A percentile compares a stretch with the other conserved stretches of the same genome.
phyloP scores from a whole-genome alignment of 2,888 invertebrate species.

The Oasisia sp. region DNA sequence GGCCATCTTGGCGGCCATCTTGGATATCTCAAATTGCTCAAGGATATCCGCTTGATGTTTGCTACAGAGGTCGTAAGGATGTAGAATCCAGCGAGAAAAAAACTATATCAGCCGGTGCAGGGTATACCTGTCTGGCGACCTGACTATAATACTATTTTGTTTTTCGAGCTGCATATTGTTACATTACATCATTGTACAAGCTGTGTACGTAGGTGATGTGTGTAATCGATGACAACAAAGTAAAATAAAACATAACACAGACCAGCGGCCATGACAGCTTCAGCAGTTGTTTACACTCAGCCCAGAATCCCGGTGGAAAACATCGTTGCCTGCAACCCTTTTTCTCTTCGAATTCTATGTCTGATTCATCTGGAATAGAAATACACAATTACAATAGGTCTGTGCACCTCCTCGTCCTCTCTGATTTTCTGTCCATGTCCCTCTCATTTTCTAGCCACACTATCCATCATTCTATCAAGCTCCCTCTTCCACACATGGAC shows the following conservation, averaged over 20 bases:
- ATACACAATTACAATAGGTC: neutral
- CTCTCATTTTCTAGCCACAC: neutral
- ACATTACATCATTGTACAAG: too few species aligned
- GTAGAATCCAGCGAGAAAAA: too few species aligned
- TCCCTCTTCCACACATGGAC: neutral
- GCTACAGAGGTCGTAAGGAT: too few species aligned
- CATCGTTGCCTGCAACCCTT: constrained; percentile 22
- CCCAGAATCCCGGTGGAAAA: constrained; percentile 40
- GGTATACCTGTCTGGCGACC: too few species aligned
- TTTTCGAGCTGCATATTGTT: too few species aligned
- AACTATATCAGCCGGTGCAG: too few species aligned
- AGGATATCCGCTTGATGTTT: too few species aligned
- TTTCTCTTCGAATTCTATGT: neutral
- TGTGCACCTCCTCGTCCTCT: neutral
- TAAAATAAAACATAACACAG: neutral
- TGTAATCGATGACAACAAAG: neutral
- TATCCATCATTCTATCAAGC: neutral
- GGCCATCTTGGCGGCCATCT: too few species aligned
- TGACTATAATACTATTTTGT: too few species aligned
- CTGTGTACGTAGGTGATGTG: too few species aligned
- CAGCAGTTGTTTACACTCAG: constrained; percentile 40
- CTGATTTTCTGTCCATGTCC: neutral
- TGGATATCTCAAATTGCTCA: too few species aligned
- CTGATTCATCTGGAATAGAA: neutral
- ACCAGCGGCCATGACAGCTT: constrained; percentile 45